Conservation (phyloP, 2,797 vertebrate genomes). For the Arnoldichthys spilopterus region DNA sequence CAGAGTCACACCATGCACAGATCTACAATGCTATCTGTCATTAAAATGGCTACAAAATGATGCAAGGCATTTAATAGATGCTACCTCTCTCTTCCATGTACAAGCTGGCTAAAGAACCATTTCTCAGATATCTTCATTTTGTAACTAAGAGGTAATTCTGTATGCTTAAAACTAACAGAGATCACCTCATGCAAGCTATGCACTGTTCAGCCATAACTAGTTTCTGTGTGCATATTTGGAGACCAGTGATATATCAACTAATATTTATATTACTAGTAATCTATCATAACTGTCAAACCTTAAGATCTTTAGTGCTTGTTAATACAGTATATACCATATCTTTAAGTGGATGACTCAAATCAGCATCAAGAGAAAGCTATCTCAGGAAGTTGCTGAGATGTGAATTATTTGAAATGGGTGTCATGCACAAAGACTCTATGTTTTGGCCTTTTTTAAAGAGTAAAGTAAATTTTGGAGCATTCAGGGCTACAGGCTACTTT, state of each 20-base stretch:
- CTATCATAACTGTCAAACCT: constrained; percentile 14
- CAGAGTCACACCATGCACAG: constrained; percentile 43
- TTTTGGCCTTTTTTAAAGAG: background rate
- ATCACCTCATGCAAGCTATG: constrained; percentile 49
- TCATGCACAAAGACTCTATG: constrained; percentile 16
- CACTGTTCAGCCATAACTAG: constrained; percentile 36
- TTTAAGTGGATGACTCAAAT: background rate
- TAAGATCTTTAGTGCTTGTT: constrained; percentile 16
- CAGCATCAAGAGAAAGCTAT: background rate
- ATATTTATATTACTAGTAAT: constrained; percentile 24
- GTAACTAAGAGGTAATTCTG: constrained; percentile 28
- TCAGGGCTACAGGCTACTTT: constrained; percentile 1
- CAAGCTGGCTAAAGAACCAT: background rate
- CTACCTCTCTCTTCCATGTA: constrained; percentile 21
- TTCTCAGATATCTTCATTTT: background rate
- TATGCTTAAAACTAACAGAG: constrained; percentile 14
- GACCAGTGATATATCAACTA: constrained; percentile 32
- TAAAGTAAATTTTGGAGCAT: constrained; percentile 28
- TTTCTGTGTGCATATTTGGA: constrained; percentile 39
- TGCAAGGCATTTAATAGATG: constrained; percentile 14
- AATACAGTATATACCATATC: constrained; percentile 16
- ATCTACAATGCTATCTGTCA: constrained; percentile 34
- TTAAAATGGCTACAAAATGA: constrained; percentile 26
- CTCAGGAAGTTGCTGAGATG: background rate
- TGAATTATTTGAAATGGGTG: constrained; percentile 1